Base-by-base conservation (phyloP, 1,140 invertebrate genomes). In the Drosophila aff. region DNA sequence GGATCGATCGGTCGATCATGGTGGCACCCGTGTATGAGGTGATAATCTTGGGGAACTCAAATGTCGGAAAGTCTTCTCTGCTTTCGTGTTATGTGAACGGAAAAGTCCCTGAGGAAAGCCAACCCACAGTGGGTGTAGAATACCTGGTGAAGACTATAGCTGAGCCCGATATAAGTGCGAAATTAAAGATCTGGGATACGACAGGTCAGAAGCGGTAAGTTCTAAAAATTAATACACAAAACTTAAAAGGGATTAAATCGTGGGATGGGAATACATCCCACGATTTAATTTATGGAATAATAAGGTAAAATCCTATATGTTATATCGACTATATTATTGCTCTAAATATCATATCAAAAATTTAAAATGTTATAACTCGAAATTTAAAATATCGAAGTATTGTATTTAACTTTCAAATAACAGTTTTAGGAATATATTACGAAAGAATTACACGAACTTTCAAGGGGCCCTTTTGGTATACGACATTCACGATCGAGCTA, bases 21-120 rank as follows among this genome's bases (percentile, higher is more conserved):
- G 13, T 11, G 61, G 33, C 31, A 16, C 15, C 50, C 21, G 36
- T 5, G 10, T 66, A 46, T 18, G 26, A 61, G 8, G 55, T 66
- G 31, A 36, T 66, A 2, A 9, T 47, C 11, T 40, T 72, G 23
- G 68, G 68, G 0, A 53, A 60, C 23, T 10, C 46, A 4, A 41
- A 11, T 10, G 82, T 85, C 15, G 82, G 82, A 5, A 85, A 85
- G 18, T 44, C 82, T 4, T 71, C 78, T 0, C 23, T 85, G 11
- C 9, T 81, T 0, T 31, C 9, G 7, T 41, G 62, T 3, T 53
- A 64, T n/a, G 9, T 74, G 16, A 26, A 55, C 6, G 49, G 46
- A 8, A 21, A 38, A 15, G 2, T 1, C 4, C 13, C 38, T 10
- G 10, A 13, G 11, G 3, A 18, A 23, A 21, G 7, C 8, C 16